Evolutionary conservation across 2,888 invertebrate genomes (phyloP).

Genomic region (Furcula furcula): DNA sequence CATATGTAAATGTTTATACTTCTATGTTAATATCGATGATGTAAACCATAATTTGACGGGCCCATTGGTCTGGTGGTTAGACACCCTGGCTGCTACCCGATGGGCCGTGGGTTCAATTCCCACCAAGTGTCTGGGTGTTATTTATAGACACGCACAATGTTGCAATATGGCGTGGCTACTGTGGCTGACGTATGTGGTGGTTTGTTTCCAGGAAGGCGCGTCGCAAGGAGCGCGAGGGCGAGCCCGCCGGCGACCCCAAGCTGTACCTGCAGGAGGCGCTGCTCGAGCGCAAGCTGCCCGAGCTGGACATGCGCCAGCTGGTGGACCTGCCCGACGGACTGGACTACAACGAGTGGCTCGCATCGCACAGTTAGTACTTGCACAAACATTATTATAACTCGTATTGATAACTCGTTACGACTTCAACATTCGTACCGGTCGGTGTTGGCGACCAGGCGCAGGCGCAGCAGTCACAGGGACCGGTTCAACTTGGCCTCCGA

Average conservation of each 20-base stretch:
- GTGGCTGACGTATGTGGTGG: not conserved
- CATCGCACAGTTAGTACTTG: slow-evolving; percentile 92
- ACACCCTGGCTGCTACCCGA: too few relatives aligned
- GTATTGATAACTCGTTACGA: not conserved
- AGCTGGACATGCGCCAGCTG: slow-evolving; percentile 96
- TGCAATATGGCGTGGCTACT: too few relatives aligned
- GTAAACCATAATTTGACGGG: too few relatives aligned
- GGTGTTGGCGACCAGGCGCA: not conserved
- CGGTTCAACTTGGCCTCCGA: not conserved
- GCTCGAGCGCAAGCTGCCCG: slow-evolving; percentile 95
- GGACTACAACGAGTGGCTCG: slow-evolving; percentile 99
- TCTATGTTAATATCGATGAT: too few relatives aligned
- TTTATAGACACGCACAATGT: too few relatives aligned
- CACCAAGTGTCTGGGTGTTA: too few relatives aligned
- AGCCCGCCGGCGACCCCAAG: slow-evolving; percentile 90
- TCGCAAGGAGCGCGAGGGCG: slow-evolving; percentile 96
- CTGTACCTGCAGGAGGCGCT: slow-evolving; percentile 97
- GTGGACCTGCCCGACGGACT: slow-evolving; percentile 97
- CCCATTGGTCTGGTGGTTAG: too few relatives aligned
- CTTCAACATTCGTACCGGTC: not conserved
- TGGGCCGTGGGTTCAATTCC: too few relatives aligned
- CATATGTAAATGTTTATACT: too few relatives aligned
- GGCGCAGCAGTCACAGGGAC: not conserved
- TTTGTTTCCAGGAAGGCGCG: slow-evolving; percentile 95
- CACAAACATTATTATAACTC: slow-evolving; percentile 87